Percentiles rank a stretch among this genome's conserved stretches.
Evolutionary conservation across 2,888 invertebrate species (phyloP).

Genomic region (Hirtodrosophila trivittata): DNA sequence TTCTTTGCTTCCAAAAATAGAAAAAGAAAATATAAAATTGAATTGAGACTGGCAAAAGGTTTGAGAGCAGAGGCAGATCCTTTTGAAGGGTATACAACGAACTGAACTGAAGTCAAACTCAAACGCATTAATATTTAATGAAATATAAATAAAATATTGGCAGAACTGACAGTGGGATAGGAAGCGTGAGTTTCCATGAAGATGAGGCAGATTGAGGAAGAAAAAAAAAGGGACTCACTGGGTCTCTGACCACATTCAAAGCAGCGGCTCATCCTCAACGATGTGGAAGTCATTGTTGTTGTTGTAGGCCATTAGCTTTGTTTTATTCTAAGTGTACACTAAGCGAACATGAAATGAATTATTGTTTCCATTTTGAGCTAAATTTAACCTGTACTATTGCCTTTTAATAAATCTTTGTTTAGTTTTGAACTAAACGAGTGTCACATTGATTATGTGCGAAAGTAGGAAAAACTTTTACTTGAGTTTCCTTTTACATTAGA

Average conservation of each 20-base stretch:
- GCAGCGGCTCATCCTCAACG: constrained; percentile 33
- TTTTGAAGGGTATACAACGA: constrained; percentile 19
- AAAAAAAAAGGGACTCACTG: constrained; percentile 10
- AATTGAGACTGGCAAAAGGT: too few species aligned
- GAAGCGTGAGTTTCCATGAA: constrained; percentile 5
- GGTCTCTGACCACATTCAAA: constrained; percentile 35
- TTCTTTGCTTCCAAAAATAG: too few species aligned
- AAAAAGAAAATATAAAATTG: too few species aligned
- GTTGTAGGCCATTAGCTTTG: constrained; percentile 36
- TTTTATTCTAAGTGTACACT: constrained; percentile 19
- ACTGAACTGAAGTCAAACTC: constrained; percentile 38
- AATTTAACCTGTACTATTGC: background rate
- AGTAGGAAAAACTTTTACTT: too few species aligned
- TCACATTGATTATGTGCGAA: too few species aligned
- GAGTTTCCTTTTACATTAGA: too few species aligned
- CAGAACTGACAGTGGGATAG: constrained; percentile 42
- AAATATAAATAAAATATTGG: constrained; percentile 68
- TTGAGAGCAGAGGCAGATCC: background rate
- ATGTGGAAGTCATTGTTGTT: constrained; percentile 37
- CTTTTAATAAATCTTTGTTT: too few species aligned
- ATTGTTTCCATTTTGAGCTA: constrained; percentile 14
- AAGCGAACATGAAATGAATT: constrained; percentile 31
- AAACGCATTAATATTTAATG: constrained; percentile 72
- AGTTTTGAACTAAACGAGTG: background rate
- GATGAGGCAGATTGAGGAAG: background rate